Conservation (phyloP, 2,797 vertebrate genomes). For the Sternarchorhynchus goeldii region DNA sequence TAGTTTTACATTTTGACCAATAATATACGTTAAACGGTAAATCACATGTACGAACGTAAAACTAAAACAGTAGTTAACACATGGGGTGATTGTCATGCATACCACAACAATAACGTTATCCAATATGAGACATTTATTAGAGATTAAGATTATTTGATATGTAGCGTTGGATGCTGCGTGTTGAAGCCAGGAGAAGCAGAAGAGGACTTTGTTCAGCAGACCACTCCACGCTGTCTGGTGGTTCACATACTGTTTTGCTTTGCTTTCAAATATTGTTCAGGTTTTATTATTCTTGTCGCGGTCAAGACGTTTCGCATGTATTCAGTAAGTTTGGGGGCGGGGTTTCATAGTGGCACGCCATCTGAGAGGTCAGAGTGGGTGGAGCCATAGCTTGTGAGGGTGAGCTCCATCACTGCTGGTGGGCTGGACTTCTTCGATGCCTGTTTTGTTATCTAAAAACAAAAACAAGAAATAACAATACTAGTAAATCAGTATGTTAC, state of each 20-base stretch:
- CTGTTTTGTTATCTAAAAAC: slow-evolving; percentile 56
- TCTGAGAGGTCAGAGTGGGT: slow-evolving; percentile 81
- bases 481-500: not conserved
- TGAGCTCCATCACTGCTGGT: slow-evolving; percentile 66
- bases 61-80: no score
- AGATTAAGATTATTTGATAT: slow-evolving; percentile 1
- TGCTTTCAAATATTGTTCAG: slow-evolving; percentile 15
- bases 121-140: slow-evolving; percentile 30
- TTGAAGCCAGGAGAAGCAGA: slow-evolving; percentile 8
- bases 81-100: not conserved
- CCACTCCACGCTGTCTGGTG: not conserved
- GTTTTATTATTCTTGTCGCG: slow-evolving; percentile 1
- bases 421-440: slow-evolving; percentile 62
- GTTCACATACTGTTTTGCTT: not conserved
- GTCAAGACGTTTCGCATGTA: not conserved
- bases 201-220: not conserved
- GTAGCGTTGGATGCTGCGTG: not conserved
- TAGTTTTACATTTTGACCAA: no score
- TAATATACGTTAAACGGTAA: no score
- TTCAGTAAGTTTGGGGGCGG: not conserved
- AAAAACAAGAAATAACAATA: not conserved
- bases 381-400: slow-evolving; percentile 73
- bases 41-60: no score
- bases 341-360: slow-evolving; percentile 72
- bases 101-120: not conserved